Evolutionary conservation across 2,113 vertebrate genomes (phyloP).

Genomic region (Pipa parva): DNA sequence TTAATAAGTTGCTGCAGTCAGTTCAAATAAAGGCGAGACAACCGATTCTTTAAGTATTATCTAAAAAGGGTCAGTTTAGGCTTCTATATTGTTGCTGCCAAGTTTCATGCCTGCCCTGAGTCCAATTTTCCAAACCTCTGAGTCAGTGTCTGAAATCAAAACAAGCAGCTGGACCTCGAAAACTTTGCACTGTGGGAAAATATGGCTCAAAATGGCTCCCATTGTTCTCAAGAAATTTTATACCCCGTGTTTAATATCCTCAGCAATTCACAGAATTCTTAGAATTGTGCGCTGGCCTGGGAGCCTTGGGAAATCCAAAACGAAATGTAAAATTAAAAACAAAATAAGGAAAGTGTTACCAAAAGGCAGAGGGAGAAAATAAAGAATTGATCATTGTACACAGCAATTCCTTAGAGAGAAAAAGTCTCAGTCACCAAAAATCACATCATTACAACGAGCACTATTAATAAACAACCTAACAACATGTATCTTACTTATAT

Average conservation of each 20-base stretch:
- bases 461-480: constrained; percentile 16
- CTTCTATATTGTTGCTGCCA: constrained; percentile 53
- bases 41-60: constrained; percentile 20
- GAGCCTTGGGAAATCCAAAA: constrained; percentile 48
- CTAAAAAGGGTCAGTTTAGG: constrained; percentile 50
- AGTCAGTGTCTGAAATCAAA: constrained; percentile 67
- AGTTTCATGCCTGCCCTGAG: constrained; percentile 54
- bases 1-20: background rate
- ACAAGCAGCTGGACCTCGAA: constrained; percentile 59
- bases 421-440: constrained; percentile 13
- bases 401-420: constrained; percentile 11
- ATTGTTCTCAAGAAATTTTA: constrained; percentile 65
- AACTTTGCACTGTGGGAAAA: constrained; percentile 63
- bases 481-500: background rate
- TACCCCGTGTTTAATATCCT: constrained; percentile 57
- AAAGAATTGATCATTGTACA: constrained; percentile 34
- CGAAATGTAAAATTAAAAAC: constrained; percentile 43
- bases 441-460: constrained; percentile 12
- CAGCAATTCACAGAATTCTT: constrained; percentile 55
- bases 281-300: constrained; percentile 48
- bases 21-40: background rate
- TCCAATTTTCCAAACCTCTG: constrained; percentile 61
- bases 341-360: constrained; percentile 45
- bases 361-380: constrained; percentile 6
- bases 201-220: constrained; percentile 57